Evolutionary conservation across 2,797 vertebrate species (phyloP), one percentile per base, ranked within the genome.

Genomic region (Tragopan temminckii): DNA sequence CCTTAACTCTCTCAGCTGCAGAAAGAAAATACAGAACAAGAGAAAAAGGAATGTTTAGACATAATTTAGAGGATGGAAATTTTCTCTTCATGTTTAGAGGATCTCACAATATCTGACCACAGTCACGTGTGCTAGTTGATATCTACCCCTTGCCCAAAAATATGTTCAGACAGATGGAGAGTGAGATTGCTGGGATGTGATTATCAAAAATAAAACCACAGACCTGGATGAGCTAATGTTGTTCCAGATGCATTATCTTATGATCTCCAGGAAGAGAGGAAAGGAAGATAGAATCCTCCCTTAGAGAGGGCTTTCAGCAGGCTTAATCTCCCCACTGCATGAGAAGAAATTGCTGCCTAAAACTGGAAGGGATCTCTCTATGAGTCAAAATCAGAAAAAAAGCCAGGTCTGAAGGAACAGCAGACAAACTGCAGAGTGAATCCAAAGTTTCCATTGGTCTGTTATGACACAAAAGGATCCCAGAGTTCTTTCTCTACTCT

Each of bases 221-320:
- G 97, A 97, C 97, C 96, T 97, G 95, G 92, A 96, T 97, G 97
- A 97, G 97, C 86, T 98, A 96, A 91, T 97, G 96, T 97, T 97
- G 86, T 97, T 97, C 94, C 97, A 98, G 97, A 97, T 97, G 97
- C 82, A 83, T 97, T 98, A 97, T 98, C 97, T 97, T 93, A 80
- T 96, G 95, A 97, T 98, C 97, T 98, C 89, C 90, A 96, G 95
- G 97, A 98, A 97, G 89, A 92, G 57, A 58, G 55, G 71, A 93
- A 94, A 89, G 87, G 80, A 95, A 86, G 95, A 94, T 11, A 72
- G 93, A 94, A 91, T 91, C 72, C 88, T 97, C 84, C 93, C 90
- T 83, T 83, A 89, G 94, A 96, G 57, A 95, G 69, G 43, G 76
- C 87, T 95, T 96, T 71, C 93, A 85, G 70, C 20, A 16, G 68